Evolutionary conservation across 2,888 invertebrate genomes (phyloP), one percentile per base, ranked within the genome.

Genomic region (Ochropleura leucogaster): DNA sequence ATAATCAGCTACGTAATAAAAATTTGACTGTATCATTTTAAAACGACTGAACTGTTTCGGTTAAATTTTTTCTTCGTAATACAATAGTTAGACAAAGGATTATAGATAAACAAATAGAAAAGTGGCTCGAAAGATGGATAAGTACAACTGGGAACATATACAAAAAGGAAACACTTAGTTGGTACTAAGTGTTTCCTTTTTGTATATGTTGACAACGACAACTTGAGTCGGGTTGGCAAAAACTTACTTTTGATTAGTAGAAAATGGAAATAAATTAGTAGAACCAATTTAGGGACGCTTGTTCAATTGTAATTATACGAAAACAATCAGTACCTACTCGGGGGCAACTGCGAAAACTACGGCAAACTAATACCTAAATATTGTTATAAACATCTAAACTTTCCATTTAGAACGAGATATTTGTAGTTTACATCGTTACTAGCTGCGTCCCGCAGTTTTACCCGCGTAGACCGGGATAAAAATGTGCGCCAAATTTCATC

Each of bases 321-420:
- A 62, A 46, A 30, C n/a, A 46, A 51, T 72, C 44, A 51, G 18
- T 47, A 53, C 10, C 3, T 40, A 14, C 46, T 47, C 16, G 53
- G 16, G 46, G 40, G 4, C 46, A 42, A 42, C 9, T 49, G 12
- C 62, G 8, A 44, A 6, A 62, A 20, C 3, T 30, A 30, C 30
- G 30, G 30, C 30, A 30, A 30, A 30, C 30, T 30, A 30, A 30
- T 30, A 30, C 12, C 3, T n/a, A 20, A 47, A 30, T 14, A 59
- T 16, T 55, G 42, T 12, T 18, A 57, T 20, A 9, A 64, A 63
- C 8, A 63, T 30, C n/a, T 6, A 49, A 63, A 76, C 57, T 64
- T 70, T 51, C 20, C 49, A 46, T 70, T 57, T 64, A 40, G 46
- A 70, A 64, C 12, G 44, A 76, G 49, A 16, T 30, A 30, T 47